Evolutionary conservation across 1,140 invertebrate genomes (phyloP).

Genomic region (Drosophila leontia): DNA sequence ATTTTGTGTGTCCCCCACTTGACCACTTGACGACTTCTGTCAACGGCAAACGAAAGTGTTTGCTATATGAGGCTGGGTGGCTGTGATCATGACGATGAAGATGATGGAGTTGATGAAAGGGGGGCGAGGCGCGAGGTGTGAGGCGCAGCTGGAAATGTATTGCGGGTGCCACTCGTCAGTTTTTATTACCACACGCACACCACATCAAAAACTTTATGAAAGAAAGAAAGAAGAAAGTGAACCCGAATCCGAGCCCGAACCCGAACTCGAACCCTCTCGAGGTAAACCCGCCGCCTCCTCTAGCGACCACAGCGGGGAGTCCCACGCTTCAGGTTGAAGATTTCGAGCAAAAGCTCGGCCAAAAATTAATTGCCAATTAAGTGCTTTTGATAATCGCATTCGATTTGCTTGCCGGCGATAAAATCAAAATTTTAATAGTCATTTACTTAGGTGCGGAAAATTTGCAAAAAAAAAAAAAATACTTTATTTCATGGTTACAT

Average conservation of each 20-base stretch:
- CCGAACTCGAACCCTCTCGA: slow-evolving; percentile 6
- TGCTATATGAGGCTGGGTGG: slow-evolving; percentile 23
- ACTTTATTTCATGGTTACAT: slow-evolving; percentile 12
- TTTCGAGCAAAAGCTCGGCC: slow-evolving; percentile 30
- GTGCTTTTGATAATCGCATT: slow-evolving; percentile 49
- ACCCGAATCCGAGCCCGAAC: not conserved
- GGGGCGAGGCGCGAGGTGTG: slow-evolving; percentile 6
- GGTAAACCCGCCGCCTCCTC: slow-evolving; percentile 6
- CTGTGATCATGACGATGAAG: not conserved
- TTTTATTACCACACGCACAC: slow-evolving; percentile 47
- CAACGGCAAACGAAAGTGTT: slow-evolving; percentile 54
- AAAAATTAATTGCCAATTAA: slow-evolving; percentile 53
- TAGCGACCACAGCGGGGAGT: slow-evolving; percentile 20
- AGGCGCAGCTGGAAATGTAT: slow-evolving; percentile 11
- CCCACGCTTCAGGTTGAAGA: slow-evolving; percentile 45
- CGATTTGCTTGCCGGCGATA: slow-evolving; percentile 25
- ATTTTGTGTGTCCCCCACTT: slow-evolving; percentile 32
- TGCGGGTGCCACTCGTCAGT: slow-evolving; percentile 45
- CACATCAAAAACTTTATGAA: slow-evolving; percentile 22
- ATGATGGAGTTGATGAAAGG: slow-evolving; percentile 22
- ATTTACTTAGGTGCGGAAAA: slow-evolving; percentile 14
- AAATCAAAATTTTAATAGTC: slow-evolving; percentile 9
- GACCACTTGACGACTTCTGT: slow-evolving; percentile 50
- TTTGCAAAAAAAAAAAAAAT: not conserved
- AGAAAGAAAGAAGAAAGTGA: slow-evolving; percentile 52